phyloP scores from a whole-genome alignment of 2,888 invertebrate genomes.

The Ophonus ardosiacus region DNA sequence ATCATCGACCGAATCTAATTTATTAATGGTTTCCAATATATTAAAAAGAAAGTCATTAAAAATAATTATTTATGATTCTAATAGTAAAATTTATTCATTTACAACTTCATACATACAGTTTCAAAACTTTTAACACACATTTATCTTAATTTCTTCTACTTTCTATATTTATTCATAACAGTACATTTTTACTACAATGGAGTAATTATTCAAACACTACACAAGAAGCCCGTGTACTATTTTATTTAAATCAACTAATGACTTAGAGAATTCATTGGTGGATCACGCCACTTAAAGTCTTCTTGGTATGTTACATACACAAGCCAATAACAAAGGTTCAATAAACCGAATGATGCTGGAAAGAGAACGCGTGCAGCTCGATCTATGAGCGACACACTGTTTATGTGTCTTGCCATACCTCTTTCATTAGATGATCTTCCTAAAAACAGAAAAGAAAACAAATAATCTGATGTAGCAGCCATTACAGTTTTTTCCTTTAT shows the following conservation, averaged over 20 bases:
- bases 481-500: no score
- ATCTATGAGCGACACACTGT: slow-evolving; percentile 92
- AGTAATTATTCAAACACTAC: slow-evolving; percentile 3
- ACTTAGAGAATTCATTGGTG: slow-evolving; percentile 79
- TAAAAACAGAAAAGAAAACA: slow-evolving; percentile 66
- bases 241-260: slow-evolving; percentile 72
- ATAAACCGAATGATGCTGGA: slow-evolving; percentile 90
- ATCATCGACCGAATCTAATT: slow-evolving; percentile 50
- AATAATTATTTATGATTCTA: slow-evolving; percentile 1
- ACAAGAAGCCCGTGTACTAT: slow-evolving; percentile 22
- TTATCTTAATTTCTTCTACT: slow-evolving; percentile 7
- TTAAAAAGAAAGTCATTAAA: slow-evolving; percentile 14
- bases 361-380: slow-evolving; percentile 88
- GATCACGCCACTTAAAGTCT: slow-evolving; percentile 86
- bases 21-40: slow-evolving; percentile 40
- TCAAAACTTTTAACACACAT: slow-evolving; percentile 43
- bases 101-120: slow-evolving; percentile 35
- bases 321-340: slow-evolving; percentile 94
- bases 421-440: slow-evolving; percentile 71
- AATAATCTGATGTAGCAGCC: neutral
- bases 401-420: slow-evolving; percentile 81
- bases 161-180: slow-evolving; percentile 19
- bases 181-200: neutral
- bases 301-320: slow-evolving; percentile 88
- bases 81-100: slow-evolving; percentile 40